A percentile compares a stretch with the other conserved stretches of the same genome.
These are phyloP conservation scores for Mimumesa dahlbomi DNA, from an alignment of 2,888 invertebrate species.

Conservation along the genomic window DNA sequence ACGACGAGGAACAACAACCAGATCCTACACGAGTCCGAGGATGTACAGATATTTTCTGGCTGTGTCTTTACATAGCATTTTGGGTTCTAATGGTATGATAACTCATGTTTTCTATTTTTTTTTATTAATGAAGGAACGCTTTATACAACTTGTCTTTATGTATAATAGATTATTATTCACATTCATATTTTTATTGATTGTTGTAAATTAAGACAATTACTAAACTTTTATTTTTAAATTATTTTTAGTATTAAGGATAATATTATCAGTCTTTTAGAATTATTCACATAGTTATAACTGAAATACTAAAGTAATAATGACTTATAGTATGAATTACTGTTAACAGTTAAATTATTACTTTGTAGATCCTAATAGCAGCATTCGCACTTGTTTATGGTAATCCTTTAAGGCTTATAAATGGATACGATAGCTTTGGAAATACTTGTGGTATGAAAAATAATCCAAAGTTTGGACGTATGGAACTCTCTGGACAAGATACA, in stretches of 20 bases:
- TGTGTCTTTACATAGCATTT: conserved; percentile 89
- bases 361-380: conserved; percentile 90
- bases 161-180: no score
- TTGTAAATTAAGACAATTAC: not conserved
- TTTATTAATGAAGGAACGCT: not conserved
- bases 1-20: conserved; percentile 73
- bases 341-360: conserved; percentile 55
- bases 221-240: not conserved
- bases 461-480: conserved; percentile 87
- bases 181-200: no score
- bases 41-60: conserved; percentile 92
- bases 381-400: conserved; percentile 95
- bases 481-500: conserved; percentile 90
- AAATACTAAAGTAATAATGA: conserved; percentile 22
- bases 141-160: no score
- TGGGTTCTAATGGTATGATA: conserved; percentile 90
- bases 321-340: no score
- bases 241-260: not conserved
- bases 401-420: conserved; percentile 92
- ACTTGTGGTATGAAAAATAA: conserved; percentile 93
- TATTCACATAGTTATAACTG: not conserved
- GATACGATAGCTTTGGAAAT: conserved; percentile 96
- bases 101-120: conserved; percentile 2
- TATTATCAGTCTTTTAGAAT: no score
- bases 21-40: conserved; percentile 84